A percentile compares a stretch with the other conserved stretches of the same genome.
These are phyloP conservation scores for Lipophrys pholis DNA, from an alignment of 2,113 vertebrate species.

Conservation along the genomic window DNA sequence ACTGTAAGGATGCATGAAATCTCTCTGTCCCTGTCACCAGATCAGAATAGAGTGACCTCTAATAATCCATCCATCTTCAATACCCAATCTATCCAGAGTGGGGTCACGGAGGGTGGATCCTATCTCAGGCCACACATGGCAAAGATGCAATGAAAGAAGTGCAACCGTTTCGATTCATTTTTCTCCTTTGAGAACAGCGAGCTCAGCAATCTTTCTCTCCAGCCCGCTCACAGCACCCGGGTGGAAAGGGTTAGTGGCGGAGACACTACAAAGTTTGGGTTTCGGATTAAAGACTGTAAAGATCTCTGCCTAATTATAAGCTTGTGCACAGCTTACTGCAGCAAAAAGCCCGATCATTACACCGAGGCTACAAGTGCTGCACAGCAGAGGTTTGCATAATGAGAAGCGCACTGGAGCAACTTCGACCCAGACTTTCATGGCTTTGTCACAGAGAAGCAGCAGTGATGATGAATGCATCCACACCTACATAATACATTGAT, in stretches of 20 bases:
- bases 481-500: not conserved
- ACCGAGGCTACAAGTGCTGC: not conserved
- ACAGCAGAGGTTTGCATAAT: constrained; percentile 10
- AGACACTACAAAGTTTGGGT: constrained; percentile 8
- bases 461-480: not conserved
- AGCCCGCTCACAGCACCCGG: not conserved
- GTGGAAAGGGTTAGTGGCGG: not conserved
- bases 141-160: too few relatives aligned
- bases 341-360: constrained; percentile 25
- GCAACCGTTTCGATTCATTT: too few relatives aligned
- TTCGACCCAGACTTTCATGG: not conserved
- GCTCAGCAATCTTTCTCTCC: not conserved
- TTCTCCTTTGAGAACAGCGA: not conserved
- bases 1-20: too few relatives aligned
- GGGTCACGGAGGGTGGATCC: too few relatives aligned
- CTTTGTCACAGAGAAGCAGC: not conserved
- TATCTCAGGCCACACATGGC: too few relatives aligned
- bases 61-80: too few relatives aligned
- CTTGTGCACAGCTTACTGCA: constrained; percentile 15
- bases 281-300: constrained; percentile 11
- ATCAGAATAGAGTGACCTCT: too few relatives aligned
- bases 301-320: constrained; percentile 2
- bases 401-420: not conserved
- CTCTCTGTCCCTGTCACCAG: too few relatives aligned
- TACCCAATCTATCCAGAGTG: too few relatives aligned